Base-by-base conservation (phyloP, 1,140 invertebrate species). In the Eumaeus atala region DNA sequence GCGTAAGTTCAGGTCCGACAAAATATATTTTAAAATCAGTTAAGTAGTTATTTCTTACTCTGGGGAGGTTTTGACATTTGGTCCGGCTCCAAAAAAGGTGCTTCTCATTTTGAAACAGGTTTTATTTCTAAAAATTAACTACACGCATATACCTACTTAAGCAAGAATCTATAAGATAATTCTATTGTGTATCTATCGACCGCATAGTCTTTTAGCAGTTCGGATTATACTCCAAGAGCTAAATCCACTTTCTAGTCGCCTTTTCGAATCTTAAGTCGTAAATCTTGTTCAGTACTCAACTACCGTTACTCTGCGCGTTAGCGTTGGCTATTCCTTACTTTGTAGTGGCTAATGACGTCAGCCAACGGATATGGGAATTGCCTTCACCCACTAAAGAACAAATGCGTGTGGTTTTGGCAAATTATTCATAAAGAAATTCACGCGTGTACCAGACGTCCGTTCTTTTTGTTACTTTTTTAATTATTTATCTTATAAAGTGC, bases 331-430 rank as follows among this genome's bases (percentile, higher is more conserved):
- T 70, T 71, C 64, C 62, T 75, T 78, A 77, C 75, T 72, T 70
- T 71, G 58, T 57, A 50, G 17, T 66, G 40, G 53, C 58, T 66
- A 67, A 63, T 83, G 79, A 83, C 79, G 78, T 83, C 79, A 83
- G 60, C 9, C 11, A 11, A 28, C 75, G 71, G 72, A 82, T 76
- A 80, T 72, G 73, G 78, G 66, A 77, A 74, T 77, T 72, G 70
- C 72, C 74, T 73, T 80, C 75, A 78, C 77, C 78, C 77, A 82
- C 72, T 66, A 67, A 67, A 53, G 33, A 21, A 42, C 40, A 53
- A 53, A 53, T 50, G 35, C 48, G 28, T 44, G 51, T 42, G 18
- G 51, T 44, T 44, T 42, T 44, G 38, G 40, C 14, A 7, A 17
- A n/a, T 6, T 44, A 44, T 7, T 44, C 40, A 16, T 44, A 44